phyloP scores from a whole-genome alignment of 2,113 vertebrate genomes.

The Progne subis region DNA sequence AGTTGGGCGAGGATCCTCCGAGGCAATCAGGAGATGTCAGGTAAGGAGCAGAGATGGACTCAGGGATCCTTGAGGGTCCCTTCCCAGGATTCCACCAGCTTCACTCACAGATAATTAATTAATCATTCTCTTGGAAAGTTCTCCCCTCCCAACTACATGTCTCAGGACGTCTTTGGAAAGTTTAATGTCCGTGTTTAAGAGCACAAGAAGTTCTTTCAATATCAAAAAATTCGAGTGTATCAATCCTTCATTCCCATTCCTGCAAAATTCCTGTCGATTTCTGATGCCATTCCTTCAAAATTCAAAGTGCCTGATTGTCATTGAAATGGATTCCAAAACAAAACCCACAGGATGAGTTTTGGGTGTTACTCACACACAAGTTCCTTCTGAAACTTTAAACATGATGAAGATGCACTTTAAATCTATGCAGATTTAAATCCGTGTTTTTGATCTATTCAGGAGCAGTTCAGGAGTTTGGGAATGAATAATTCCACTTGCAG shows the following conservation, averaged over 20 bases:
- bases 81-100: neutral
- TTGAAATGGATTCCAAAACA: neutral
- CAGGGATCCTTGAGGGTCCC: neutral
- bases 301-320: neutral
- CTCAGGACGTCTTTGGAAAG: neutral
- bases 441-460: neutral
- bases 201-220: neutral
- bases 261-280: accelerated
- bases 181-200: neutral
- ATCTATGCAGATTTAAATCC: neutral
- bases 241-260: neutral
- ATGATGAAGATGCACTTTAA: neutral
- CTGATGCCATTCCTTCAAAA: neutral
- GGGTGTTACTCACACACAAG: neutral
- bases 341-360: neutral
- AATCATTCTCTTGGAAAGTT: neutral
- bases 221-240: accelerated
- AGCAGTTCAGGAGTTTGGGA: neutral
- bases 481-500: neutral
- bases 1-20: neutral
- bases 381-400: neutral
- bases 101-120: neutral
- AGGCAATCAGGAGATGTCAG: neutral
- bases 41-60: neutral
- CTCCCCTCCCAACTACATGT: neutral